Evolutionary conservation across 23 tunicate genomes (phyloP), one percentile per base, ranked within the genome.

Genomic region (Corella eumyota): DNA sequence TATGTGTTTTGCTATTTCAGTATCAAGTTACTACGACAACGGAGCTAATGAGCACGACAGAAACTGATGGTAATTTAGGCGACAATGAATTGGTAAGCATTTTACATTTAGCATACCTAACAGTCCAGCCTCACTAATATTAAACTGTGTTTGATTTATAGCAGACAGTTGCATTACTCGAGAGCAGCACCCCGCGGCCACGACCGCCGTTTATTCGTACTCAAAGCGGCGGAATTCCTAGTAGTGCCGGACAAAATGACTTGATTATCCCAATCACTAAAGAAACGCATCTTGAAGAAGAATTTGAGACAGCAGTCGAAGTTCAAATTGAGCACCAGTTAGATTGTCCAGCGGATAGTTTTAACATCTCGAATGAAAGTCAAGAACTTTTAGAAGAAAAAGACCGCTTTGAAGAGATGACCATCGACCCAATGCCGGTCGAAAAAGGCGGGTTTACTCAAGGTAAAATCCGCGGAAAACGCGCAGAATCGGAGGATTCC

Each of bases 231-330:
- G 38, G 65, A 40, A 60, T 60, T 60, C 20, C 34, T 17, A 38
- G 56, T 33, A 28, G 45, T 30, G 34, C 13, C 11, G 32, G 30
- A 9, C 59, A 59, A 34, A 60, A 28, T 66, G 82, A 75, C 58
- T 48, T 58, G 49, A 82, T 49, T 13, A 60, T 68, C 7, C 70
- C 81, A 21, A 74, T 74, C 53, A 64, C 53, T 37, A 71, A 74
- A 37, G 76, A 68, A 22, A 61, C 58, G 21, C 78, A 71, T 13
- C 40, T 62, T 56, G 94, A 84, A 34, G 64, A 49, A 13, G 83
- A 62, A 21, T 73, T 84, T 36, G 78, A 75, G 65, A 56, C 30
- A 25, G 94, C 83, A 22, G 22, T 75, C n/a, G 94, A 84, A 45
- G 31, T 31, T 22, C 75, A 37, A 21, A 36, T 71, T 23, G 36